Base-by-base conservation (phyloP, 2,888 invertebrate genomes). In the Tryphoninae sp. region DNA sequence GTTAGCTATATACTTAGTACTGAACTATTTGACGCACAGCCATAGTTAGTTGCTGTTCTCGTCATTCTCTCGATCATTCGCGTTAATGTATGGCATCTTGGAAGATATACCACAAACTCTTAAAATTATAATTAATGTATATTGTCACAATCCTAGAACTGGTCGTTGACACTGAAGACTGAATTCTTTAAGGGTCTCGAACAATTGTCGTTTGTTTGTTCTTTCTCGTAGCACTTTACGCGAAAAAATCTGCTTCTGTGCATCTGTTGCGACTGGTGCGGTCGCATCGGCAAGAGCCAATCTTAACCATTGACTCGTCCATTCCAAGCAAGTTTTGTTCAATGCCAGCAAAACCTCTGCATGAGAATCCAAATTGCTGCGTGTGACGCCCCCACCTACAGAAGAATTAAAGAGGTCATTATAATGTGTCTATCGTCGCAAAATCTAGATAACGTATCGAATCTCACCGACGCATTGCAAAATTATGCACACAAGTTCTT, bases 241-340 rank as follows among this genome's bases (percentile, higher is more conserved):
- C 0, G 84, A 83, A 45, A 91, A 89, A 0, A 40, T 40, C 2
- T 90, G 89, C 62, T 89, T 91, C 26, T 90, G 87, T 0, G 62
- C 76, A 45, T 88, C 81, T 2, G 89, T 73, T 0, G 87, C 85
- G 1, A 75, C 65, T 1, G 86, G 85, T 6, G 74, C 83, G 0
- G 64, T 81, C n/a, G 85, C 73, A 59, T 87, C 93, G 8, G 92
- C 91, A 13, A 95, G 89, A 33, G 94, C 92, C 0, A 92, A 89
- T 61, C 92, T 93, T 85, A 96, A 89, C 94, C 95, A 95, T 68
- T 93, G 92, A 62, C 93, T 92, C 55, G 94, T 91, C 90, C 93
- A 93, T 87, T 94, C 94, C 86, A 93, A 92, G 92, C 95, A 95
- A 88, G 95, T 95, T 90, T 95, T 96, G 89, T 95, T 96, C 87